Evolutionary conservation across 2,888 invertebrate species (phyloP), one percentile per base, ranked within the genome.

Genomic region (Anorthoa munda): DNA sequence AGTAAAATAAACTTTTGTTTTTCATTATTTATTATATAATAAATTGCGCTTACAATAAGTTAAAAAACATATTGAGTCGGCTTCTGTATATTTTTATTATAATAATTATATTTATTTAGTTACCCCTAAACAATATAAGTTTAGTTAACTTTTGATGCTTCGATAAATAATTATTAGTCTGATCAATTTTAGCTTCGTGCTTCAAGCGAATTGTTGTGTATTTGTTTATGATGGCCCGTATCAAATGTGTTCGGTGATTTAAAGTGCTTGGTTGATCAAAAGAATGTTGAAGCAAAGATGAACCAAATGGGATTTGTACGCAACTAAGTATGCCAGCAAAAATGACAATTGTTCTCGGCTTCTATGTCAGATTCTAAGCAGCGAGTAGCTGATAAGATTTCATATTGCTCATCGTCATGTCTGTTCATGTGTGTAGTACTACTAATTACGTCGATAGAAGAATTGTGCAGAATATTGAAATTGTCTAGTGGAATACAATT

Each of bases 141-240:
- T 80, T 80, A n/a, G 61, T 75, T 39, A 61, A 26, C 39, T 78
- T 78, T 67, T 77, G 77, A 31, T 75, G 26, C 61, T 75, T 75
- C 31, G 66, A 51, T 9, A 46, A 55, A 63, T 51, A 72, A 50
- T 72, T 46, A 18, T 48, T 48, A 48, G 48, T 64, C 51, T 59
- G 66, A 46, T 72, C 66, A 21, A 50, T 55, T 74, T 71, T 69
- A 51, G 66, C 66, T 66, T 75, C 75, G 21, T 77, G 77, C 48
- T 81, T 55, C 51, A 83, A 69, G 23, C 81, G 68, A 59, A 81
- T 72, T 51, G 48, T 71, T n/a, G 65, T 63, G 50, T 83, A 83
- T 71, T 79, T 76, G 51, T 83, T 66, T 48, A 83, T 79, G 12
- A 81, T 74, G 17, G 78, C 78, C 55, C 74, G 58, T 26, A 81